phyloP scores from a whole-genome alignment of 2,888 invertebrate genomes.

The Tribolium freemani region DNA sequence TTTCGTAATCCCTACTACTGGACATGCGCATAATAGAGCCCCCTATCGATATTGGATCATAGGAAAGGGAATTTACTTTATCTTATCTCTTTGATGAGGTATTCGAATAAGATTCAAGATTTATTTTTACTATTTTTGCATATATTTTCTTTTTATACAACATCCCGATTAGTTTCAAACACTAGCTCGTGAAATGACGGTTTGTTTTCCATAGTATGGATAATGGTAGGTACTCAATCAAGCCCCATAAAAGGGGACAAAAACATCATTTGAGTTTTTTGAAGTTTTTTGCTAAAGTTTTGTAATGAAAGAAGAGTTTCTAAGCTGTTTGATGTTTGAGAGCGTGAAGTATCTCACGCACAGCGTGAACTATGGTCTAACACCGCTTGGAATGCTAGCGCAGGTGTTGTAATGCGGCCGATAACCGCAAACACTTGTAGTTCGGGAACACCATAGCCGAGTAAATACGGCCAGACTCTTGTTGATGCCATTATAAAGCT shows the following conservation, averaged over 20 bases:
- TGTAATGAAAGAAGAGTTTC: neutral
- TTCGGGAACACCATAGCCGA: slow-evolving; percentile 40
- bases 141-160: too few species aligned
- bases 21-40: slow-evolving; percentile 1
- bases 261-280: too few species aligned
- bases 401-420: slow-evolving; percentile 61
- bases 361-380: slow-evolving; percentile 47
- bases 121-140: neutral
- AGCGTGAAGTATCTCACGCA: slow-evolving; percentile 18
- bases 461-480: slow-evolving; percentile 42
- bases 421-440: slow-evolving; percentile 60
- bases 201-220: too few species aligned
- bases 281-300: too few species aligned
- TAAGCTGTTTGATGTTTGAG: neutral
- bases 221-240: too few species aligned
- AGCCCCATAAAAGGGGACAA: too few species aligned
- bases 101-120: neutral
- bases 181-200: too few species aligned
- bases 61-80: slow-evolving; percentile 4
- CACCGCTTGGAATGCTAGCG: slow-evolving; percentile 55
- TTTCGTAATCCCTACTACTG: slow-evolving; percentile 1
- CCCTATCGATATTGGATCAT: neutral
- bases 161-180: too few species aligned
- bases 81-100: slow-evolving; percentile 12
- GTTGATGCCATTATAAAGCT: slow-evolving; percentile 41